A percentile compares a stretch with the other conserved stretches of the same genome.
phyloP scores from a whole-genome alignment of 2,797 vertebrate species.

The Tamandua tetradactyla region DNA sequence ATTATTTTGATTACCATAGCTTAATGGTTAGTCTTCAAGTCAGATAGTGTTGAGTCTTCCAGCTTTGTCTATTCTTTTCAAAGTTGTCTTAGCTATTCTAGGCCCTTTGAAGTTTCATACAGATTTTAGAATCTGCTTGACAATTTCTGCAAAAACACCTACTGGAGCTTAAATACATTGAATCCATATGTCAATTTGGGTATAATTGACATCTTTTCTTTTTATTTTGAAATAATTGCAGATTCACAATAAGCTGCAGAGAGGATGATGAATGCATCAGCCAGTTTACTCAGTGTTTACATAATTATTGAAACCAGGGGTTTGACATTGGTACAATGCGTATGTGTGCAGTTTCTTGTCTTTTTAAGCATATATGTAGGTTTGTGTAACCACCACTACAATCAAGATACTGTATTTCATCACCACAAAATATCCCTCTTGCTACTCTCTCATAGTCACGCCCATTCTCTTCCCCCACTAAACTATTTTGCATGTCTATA shows the following conservation, averaged over 20 bases:
- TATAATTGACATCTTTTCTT: background rate
- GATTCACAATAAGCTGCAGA: background rate
- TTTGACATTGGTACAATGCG: background rate
- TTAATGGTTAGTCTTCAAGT: background rate
- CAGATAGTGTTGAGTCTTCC: background rate
- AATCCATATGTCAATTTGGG: background rate
- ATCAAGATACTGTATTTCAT: background rate
- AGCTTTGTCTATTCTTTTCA: background rate
- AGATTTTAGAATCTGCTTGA: background rate
- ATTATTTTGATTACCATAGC: background rate
- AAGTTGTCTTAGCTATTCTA: background rate
- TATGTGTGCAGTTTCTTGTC: background rate
- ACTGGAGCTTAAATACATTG: background rate
- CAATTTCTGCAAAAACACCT: background rate
- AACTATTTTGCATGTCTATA: background rate
- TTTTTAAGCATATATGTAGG: background rate
- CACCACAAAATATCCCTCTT: background rate
- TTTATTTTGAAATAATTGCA: background rate
- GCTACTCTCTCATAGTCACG: background rate
- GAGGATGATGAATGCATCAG: background rate
- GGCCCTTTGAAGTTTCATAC: background rate
- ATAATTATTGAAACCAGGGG: background rate
- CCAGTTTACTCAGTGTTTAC: background rate
- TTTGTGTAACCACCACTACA: background rate
- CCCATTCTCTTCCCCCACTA: too few species aligned